Evolutionary conservation across 1,140 invertebrate species (phyloP), one percentile per base, ranked within the genome.

Genomic region (Reticulitermes speratus): DNA sequence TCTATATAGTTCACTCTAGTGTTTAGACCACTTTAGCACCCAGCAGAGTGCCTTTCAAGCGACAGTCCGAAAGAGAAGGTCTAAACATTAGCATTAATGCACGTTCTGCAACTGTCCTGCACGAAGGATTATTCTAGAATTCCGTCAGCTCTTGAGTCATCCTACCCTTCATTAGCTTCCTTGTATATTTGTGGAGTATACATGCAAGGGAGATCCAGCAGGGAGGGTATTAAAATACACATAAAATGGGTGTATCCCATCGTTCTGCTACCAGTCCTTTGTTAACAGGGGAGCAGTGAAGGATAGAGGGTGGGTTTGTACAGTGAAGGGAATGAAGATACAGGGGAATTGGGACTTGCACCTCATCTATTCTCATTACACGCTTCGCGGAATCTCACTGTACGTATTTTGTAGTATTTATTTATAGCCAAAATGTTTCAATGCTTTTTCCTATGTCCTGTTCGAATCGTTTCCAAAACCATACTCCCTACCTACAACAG

Each of bases 301-400:
- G 65, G 65, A 75, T 30, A 30, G 65, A 14, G 65, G 65, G 65
- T 30, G 65, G 65, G 65, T 30, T n/a, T 75, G 65, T 30, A 25
- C n/a, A 75, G 25, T 75, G 65, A 75, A 75, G 65, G 65, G 65
- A 25, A 75, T 30, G 65, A 75, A 75, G 65, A 75, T 75, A 25
- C n/a, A 75, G 65, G 65, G 65, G 65, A 75, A 75, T 75, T 75
- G 65, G n/a, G 65, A 75, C 65, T 75, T 75, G 65, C 65, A 75
- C 65, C 65, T 75, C 65, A 75, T 75, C 65, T 75, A 75, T 75
- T 75, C 65, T 75, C 65, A 75, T 75, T 75, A 75, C 65, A 75
- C 65, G 65, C 65, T 30, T 75, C 65, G 65, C 65, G n/a, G 65
- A 75, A 7, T 8, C 65, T 30, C 65, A 30, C 25, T 75, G 1